Percentiles rank a stretch among this genome's conserved stretches.
These are phyloP conservation scores for Mamestra configurata DNA, from an alignment of 1,140 invertebrate species.

Conservation along the genomic window DNA sequence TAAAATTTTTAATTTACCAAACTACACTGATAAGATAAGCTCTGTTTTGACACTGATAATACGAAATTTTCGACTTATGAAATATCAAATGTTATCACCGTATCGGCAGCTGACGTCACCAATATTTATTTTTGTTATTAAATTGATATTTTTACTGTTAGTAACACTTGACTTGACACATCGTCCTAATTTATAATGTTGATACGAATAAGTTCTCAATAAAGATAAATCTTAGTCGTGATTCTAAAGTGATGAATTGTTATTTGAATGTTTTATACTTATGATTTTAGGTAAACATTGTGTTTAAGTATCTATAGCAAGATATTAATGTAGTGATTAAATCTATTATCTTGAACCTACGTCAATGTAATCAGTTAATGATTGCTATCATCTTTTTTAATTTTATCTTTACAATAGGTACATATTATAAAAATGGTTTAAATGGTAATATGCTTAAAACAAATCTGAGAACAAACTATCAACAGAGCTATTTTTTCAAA, in stretches of 20 bases:
- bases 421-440: not conserved
- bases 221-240: not conserved
- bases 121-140: conserved; percentile 52
- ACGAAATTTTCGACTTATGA: conserved; percentile 22
- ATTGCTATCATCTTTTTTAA: not conserved
- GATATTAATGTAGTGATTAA: not conserved
- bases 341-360: not conserved
- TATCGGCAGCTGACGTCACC: conserved; percentile 45
- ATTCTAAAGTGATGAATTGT: not conserved
- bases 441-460: no score
- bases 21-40: conserved; percentile 28
- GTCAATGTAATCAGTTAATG: not conserved
- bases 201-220: not conserved
- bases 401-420: not conserved
- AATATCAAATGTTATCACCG: conserved; percentile 28
- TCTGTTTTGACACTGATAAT: conserved; percentile 39
- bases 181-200: conserved; percentile 7
- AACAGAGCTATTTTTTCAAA: no score
- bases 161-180: not conserved
- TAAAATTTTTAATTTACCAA: conserved; percentile 35
- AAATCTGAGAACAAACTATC: no score
- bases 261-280: conserved; percentile 14
- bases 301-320: not conserved
- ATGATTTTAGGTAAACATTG: not conserved
- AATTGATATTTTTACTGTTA: conserved; percentile 17